Evolutionary conservation across 2,113 vertebrate species (phyloP), one percentile per base, ranked within the genome.

Genomic region (Amphiprion ocellaris): DNA sequence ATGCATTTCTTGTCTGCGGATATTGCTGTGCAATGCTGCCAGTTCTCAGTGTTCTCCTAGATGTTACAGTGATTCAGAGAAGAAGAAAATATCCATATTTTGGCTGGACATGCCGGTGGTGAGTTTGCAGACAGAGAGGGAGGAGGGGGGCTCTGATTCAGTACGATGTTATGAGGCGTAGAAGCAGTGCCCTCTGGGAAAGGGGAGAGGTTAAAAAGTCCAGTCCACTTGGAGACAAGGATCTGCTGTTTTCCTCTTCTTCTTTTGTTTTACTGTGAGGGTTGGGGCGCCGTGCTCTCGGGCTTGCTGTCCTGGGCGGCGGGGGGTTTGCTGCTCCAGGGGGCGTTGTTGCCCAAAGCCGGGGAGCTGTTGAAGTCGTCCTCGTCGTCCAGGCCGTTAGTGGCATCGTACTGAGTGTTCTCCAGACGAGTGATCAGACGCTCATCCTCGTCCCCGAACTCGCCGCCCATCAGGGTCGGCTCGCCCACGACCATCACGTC

Each of bases 401-500:
- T 96, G 92, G 98, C 98, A 89, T 99, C 98, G 72, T 99, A 99
- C 90, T 99, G 98, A 71, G 97, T 99, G 91, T 99, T 99, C 96
- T 99, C 98, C 95, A 99, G 96, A 91, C 98, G 97, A 73, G 98
- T 99, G 96, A 99, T 99, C 94, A 99, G 97, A 88, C 98, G 97
- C 95, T 99, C 98, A 5, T 99, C 98, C 95, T 99, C 98, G 81
- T 99, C 98, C 82, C 98, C 98, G 70, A 99, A 99, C 93, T 99
- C 98, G 75, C 98, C 98, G 70, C 98, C 98, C 98, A 99, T 99
- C 93, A 99, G 94, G 87, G 98, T 99, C 83, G 98, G 98, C 92
- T 99, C 98, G 87, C 98, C 98, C 78, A 99, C 98, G 88, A 99
- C 98, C 98, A 99, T 99, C 94, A 99, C 98, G 87, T 99, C 98